Percentiles rank a stretch among this genome's conserved stretches.
Conservation (phyloP, 2,113 vertebrate species). For the Channa argus region DNA sequence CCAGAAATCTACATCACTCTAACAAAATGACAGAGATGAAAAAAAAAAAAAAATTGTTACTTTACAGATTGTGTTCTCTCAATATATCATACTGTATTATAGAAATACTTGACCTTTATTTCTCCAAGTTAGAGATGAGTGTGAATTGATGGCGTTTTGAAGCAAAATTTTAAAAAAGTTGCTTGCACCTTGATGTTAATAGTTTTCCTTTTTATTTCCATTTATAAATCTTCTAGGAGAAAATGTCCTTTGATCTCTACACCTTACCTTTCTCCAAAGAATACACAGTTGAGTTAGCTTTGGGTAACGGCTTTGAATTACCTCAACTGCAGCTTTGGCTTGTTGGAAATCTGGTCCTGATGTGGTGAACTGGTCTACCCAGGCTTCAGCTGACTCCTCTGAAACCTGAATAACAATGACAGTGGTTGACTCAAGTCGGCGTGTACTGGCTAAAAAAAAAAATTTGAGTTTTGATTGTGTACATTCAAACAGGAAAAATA, state of each 20-base stretch:
- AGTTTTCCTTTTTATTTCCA: background rate
- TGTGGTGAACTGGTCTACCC: slow-evolving; percentile 93
- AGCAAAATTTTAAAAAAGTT: background rate
- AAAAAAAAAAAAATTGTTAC: too few relatives aligned
- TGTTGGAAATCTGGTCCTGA: slow-evolving; percentile 93
- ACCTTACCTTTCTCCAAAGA: background rate
- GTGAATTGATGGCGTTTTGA: background rate
- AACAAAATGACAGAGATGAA: slow-evolving; percentile 45
- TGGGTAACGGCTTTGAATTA: slow-evolving; percentile 60
- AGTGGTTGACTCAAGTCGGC: slow-evolving; percentile 20
- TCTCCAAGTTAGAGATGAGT: background rate
- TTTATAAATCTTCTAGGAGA: slow-evolving; percentile 14
- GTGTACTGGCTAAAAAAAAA: background rate
- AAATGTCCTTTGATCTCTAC: background rate
- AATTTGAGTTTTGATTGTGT: slow-evolving; percentile 18
- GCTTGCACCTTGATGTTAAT: too few relatives aligned
- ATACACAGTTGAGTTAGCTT: background rate
- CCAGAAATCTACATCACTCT: slow-evolving; percentile 99
- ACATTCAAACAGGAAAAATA: slow-evolving; percentile 43
- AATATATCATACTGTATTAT: background rate
- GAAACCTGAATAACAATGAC: slow-evolving; percentile 81
- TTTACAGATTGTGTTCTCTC: background rate
- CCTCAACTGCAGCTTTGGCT: slow-evolving; percentile 96
- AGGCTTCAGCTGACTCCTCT: slow-evolving; percentile 93
- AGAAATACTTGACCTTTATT: slow-evolving; percentile 35